phyloP scores from a whole-genome alignment of 2,113 vertebrate species.

The Cromileptes altivelis region DNA sequence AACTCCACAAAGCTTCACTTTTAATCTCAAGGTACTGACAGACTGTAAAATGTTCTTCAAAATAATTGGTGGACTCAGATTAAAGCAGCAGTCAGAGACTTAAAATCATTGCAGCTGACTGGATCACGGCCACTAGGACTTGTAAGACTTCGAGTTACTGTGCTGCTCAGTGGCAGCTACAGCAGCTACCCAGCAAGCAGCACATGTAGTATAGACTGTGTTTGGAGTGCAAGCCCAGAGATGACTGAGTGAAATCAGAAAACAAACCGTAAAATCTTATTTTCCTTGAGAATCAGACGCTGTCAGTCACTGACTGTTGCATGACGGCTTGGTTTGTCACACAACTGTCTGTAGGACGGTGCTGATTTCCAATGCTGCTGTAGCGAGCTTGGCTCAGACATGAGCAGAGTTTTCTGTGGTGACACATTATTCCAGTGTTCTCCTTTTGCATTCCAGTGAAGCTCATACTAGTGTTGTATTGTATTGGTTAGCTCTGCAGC shows the following conservation, averaged over 20 bases:
- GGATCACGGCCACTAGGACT: conserved; percentile 42
- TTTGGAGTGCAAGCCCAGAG: conserved; percentile 19
- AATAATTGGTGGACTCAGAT: conserved; percentile 53
- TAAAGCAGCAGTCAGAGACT: conserved; percentile 51
- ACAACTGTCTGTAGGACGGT: conserved; percentile 23
- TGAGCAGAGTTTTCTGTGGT: conserved; percentile 30
- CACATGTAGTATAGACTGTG: background rate
- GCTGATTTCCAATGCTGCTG: background rate
- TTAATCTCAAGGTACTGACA: conserved; percentile 72
- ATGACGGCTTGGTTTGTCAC: conserved; percentile 34
- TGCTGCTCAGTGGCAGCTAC: conserved; percentile 49
- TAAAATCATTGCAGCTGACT: conserved; percentile 55
- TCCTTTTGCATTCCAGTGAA: conserved; percentile 30
- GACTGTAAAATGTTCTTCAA: conserved; percentile 62
- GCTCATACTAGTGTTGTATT: conserved; percentile 56
- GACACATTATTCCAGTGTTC: conserved; percentile 28
- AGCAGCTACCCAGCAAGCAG: conserved; percentile 22
- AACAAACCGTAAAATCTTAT: conserved; percentile 57
- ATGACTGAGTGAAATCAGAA: conserved; percentile 50
- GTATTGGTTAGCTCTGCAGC: conserved; percentile 46
- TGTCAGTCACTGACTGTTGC: conserved; percentile 24
- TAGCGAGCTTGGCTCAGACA: background rate
- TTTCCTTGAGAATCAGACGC: conserved; percentile 18
- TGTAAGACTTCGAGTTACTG: conserved; percentile 45
- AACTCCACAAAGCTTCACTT: conserved; percentile 49